phyloP scores from a whole-genome alignment of 2,113 vertebrate species.

The Eptesicus fuscus region DNA sequence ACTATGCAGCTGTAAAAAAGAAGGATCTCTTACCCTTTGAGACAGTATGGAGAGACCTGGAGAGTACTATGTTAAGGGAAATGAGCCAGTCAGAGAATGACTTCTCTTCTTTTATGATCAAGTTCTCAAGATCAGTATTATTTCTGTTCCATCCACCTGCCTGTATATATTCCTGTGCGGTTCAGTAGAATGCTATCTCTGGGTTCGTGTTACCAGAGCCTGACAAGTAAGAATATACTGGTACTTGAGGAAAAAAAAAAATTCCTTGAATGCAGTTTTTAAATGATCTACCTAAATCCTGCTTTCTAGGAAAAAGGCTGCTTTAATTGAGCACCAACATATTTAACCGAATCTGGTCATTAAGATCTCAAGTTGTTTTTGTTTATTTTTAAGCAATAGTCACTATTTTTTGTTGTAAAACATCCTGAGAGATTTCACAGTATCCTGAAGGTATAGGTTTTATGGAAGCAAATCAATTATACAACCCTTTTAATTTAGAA shows the following conservation, averaged over 20 bases:
- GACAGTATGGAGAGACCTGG: no score
- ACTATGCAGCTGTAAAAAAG: no score
- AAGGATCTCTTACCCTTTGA: no score
- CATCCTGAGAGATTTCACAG: background rate
- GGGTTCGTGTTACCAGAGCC: accelerated
- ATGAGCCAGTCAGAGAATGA: no score
- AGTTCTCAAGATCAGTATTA: no score
- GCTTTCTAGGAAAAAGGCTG: background rate
- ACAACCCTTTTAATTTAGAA: background rate
- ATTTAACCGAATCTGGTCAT: background rate
- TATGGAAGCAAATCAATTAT: background rate
- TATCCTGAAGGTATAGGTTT: background rate
- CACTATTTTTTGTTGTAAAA: background rate
- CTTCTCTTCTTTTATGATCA: background rate
- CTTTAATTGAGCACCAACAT: background rate
- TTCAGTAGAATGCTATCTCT: accelerated
- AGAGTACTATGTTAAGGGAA: no score
- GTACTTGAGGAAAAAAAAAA: no score
- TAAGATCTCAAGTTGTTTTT: background rate
- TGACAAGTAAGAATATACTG: background rate
- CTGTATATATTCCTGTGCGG: accelerated
- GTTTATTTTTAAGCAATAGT: no score
- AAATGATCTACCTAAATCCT: background rate
- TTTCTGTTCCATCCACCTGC: background rate
- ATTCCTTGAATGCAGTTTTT: background rate